A percentile compares a stretch with the other conserved stretches of the same genome.
Conservation (phyloP, 2,797 vertebrate species). For the Caiman crocodilus region DNA sequence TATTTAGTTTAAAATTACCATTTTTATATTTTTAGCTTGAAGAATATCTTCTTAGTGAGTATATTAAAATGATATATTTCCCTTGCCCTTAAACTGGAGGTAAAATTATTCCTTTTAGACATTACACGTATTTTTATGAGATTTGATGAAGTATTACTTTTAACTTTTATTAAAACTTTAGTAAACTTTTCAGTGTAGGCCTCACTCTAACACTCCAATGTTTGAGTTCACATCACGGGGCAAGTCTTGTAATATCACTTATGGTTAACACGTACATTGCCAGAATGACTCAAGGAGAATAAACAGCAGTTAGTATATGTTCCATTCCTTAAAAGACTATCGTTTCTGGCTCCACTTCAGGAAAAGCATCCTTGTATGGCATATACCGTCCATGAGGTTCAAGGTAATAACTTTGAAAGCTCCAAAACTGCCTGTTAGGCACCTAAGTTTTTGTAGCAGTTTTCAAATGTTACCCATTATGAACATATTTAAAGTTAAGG, state of each 20-base stretch:
- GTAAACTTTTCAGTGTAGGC: not conserved
- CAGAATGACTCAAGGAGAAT: not conserved
- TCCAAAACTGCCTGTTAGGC: not conserved
- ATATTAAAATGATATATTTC: not conserved
- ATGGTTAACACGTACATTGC: not conserved
- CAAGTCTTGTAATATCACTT: not conserved
- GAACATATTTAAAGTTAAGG: not conserved
- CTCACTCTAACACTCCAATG: not conserved
- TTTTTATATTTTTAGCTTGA: not conserved
- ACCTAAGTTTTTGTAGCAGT: not conserved
- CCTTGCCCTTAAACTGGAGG: not conserved
- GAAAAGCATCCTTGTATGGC: not conserved
- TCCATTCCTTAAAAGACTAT: not conserved
- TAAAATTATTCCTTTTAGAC: slow-evolving; percentile 3
- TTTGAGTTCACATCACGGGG: not conserved
- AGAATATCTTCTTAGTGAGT: not conserved
- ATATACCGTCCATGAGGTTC: too few species aligned
- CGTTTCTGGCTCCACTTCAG: not conserved
- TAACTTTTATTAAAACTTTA: not conserved
- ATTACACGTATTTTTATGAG: not conserved
- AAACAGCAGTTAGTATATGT: not conserved
- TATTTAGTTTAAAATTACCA: slow-evolving; percentile 33
- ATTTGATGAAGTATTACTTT: slow-evolving; percentile 7
- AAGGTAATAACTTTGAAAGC: not conserved
- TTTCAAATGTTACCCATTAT: not conserved